Conservation (phyloP, 37 sponge, comb jelly and placozoan species). For the Chondrosia reniformis region DNA sequence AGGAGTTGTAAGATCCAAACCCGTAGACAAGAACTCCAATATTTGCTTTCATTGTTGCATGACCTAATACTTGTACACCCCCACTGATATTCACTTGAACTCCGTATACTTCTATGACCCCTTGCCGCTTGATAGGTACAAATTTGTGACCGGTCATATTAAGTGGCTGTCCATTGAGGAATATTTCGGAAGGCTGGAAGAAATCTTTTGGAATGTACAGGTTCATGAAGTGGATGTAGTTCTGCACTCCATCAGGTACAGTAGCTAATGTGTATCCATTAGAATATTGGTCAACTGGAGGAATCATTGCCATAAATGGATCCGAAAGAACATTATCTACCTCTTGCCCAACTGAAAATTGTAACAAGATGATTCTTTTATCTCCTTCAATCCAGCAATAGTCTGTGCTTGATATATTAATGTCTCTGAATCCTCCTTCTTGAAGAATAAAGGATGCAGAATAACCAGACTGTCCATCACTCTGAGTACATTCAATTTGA, state of each 20-base stretch:
- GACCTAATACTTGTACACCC: neutral
- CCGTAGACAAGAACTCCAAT: constrained; percentile 5
- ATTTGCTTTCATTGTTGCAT: neutral
- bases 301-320: constrained; percentile 59
- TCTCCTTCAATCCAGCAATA: constrained; percentile 42
- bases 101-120: neutral
- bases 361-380: constrained; percentile 29
- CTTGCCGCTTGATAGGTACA: neutral
- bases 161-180: neutral
- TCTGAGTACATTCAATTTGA: constrained; percentile 16
- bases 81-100: neutral
- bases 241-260: neutral
- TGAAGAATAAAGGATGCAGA: neutral
- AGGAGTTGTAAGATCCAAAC: neutral
- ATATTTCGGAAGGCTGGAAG: constrained; percentile 10
- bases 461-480: neutral
- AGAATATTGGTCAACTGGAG: neutral
- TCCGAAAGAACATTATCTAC: constrained; percentile 21
- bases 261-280: neutral
- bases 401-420: neutral
- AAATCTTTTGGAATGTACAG: neutral
- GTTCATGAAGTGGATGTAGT: neutral
- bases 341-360: constrained; percentile 33
- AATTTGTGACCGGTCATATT: neutral
- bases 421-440: constrained; percentile 20